Evolutionary conservation across 2,888 invertebrate genomes (phyloP).

Genomic region (Ischnura elegans): DNA sequence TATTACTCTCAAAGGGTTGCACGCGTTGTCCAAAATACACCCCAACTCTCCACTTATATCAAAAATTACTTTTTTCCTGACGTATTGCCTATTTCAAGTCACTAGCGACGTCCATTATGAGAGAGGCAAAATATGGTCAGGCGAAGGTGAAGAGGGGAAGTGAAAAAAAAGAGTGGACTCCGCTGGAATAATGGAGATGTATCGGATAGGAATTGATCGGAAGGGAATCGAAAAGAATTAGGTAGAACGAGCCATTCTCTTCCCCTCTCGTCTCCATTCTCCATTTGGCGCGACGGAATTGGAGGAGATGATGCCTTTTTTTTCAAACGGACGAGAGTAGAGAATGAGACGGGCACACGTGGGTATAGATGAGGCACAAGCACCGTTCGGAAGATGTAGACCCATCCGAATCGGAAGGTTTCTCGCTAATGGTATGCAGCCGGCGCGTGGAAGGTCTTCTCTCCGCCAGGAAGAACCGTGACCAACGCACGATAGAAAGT

Average conservation of each 20-base stretch:
- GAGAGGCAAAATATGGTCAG: neutral
- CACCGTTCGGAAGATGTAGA: neutral
- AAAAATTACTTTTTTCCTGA: too few species aligned
- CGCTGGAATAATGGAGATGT: conserved; percentile 21
- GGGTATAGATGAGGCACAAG: neutral
- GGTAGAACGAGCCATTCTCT: neutral
- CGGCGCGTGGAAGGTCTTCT: neutral
- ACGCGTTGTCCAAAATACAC: too few species aligned
- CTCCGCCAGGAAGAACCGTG: neutral
- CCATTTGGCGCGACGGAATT: neutral
- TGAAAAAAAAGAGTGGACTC: neutral
- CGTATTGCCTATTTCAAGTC: too few species aligned
- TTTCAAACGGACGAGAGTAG: neutral
- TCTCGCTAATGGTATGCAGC: conserved; percentile 4
- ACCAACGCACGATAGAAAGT: neutral
- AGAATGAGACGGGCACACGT: neutral
- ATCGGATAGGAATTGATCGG: neutral
- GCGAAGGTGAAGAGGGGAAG: neutral
- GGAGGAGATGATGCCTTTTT: neutral
- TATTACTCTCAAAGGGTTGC: too few species aligned
- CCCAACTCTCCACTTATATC: too few species aligned
- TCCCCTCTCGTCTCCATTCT: neutral
- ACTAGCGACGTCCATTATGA: too few species aligned
- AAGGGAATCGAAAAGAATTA: neutral
- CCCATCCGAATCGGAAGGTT: neutral